Evolutionary conservation across 2,797 vertebrate genomes (phyloP), one percentile per base, ranked within the genome.

Genomic region (Meda fulgida): DNA sequence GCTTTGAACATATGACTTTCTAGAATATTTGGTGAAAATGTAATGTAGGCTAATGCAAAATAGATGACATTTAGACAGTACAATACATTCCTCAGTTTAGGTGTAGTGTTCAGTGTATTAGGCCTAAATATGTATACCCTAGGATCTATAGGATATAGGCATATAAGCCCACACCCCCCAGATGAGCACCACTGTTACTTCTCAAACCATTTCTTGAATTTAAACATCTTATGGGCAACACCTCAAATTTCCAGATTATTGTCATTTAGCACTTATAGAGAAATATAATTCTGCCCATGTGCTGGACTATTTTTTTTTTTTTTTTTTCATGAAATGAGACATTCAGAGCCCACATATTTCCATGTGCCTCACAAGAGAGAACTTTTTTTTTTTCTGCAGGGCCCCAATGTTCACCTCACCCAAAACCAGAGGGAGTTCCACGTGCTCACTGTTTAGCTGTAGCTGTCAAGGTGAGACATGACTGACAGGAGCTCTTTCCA

Each of bases 401-500:
- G 48, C 31, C 34, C 60, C 18, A 55, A 65, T 43, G 11, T 60
- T 87, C 84, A 80, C 65, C 55, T 66, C 58, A 38, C n/a, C 75
- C 46, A 81, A 85, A 80, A 69, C 78, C 72, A 69, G 51, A 36
- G 77, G 53, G 82, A 77, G 23, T 81, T 77, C 7, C 77, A 34
- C 78, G 34, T 38, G 82, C 48, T 7, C 63, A 23, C 21, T 51
- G 51, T 76, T 46, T 69, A 73, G 23, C 70, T 38, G 29, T 26
- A 69, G 65, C 75, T 73, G 73, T 81, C 81, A 81, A 78, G 10
- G 36, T 78, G 86, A 55, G 72, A n/a, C 36, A 26, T 86, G 89
- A 90, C 43, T 88, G 88, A 86, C 89, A 88, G 81, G 55, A 87
- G 84, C 55, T 80, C 76, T 90, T 87, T 90, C 70, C 69, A 73